phyloP scores from a whole-genome alignment of 2,797 vertebrate genomes.

The Margarornis squamiger region DNA sequence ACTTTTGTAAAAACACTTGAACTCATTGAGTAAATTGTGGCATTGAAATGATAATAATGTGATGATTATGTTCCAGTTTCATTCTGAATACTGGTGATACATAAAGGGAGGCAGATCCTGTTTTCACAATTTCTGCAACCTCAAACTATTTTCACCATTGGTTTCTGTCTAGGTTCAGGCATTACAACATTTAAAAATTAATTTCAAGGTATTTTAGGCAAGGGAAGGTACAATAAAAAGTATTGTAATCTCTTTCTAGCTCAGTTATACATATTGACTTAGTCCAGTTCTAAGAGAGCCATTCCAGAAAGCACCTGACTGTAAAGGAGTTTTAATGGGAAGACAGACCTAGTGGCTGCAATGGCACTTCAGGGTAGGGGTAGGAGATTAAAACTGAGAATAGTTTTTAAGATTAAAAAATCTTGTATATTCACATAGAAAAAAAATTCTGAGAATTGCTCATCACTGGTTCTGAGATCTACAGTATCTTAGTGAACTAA shows the following conservation, averaged over 20 bases:
- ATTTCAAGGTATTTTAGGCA: not conserved
- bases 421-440: not conserved
- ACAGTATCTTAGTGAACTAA: not conserved
- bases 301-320: not conserved
- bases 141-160: not conserved
- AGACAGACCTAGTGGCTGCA: not conserved
- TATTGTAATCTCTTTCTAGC: not conserved
- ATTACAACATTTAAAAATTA: not conserved
- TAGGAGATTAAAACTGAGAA: not conserved
- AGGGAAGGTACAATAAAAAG: not conserved
- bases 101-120: not conserved
- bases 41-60: not conserved
- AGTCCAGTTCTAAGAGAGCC: not conserved
- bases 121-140: not conserved
- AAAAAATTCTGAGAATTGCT: not conserved
- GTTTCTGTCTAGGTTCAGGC: not conserved
- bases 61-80: not conserved
- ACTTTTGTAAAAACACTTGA: not conserved
- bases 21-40: not conserved
- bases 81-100: not conserved
- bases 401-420: not conserved
- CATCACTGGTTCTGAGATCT: not conserved
- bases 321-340: not conserved
- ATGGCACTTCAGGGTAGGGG: not conserved
- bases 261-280: not conserved